A percentile compares a stretch with the other conserved stretches of the same genome.
These are phyloP conservation scores for Baronia brevicornis DNA, from an alignment of 2,888 invertebrate species.

Conservation along the genomic window DNA sequence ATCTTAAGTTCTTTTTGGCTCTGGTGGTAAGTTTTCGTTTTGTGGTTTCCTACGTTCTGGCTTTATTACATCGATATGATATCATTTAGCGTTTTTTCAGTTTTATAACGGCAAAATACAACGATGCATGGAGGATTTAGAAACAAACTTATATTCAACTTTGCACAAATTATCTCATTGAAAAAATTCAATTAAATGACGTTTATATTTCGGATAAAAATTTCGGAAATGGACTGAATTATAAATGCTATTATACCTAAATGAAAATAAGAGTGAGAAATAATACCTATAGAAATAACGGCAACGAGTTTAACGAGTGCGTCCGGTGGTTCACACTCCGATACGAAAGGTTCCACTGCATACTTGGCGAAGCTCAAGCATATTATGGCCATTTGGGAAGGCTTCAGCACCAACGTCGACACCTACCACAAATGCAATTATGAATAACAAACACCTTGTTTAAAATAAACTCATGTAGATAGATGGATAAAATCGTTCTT, in stretches of 20 bases:
- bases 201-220: constrained; percentile 6
- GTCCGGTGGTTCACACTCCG: constrained; percentile 89
- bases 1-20: too few species aligned
- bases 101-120: too few species aligned
- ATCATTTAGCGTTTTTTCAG: too few species aligned
- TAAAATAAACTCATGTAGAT: too few species aligned
- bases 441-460: too few species aligned
- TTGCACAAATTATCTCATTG: background rate
- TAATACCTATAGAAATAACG: constrained; percentile 87
- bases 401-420: constrained; percentile 93
- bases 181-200: background rate
- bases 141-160: background rate
- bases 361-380: constrained; percentile 95
- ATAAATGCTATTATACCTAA: constrained; percentile 30
- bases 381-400: constrained; percentile 95
- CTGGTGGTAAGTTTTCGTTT: too few species aligned
- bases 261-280: background rate
- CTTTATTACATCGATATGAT: too few species aligned
- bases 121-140: too few species aligned
- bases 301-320: constrained; percentile 92
- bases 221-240: constrained; percentile 5
- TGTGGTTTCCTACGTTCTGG: too few species aligned
- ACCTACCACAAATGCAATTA: too few species aligned
- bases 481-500: too few species aligned
- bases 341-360: constrained; percentile 91